Evolutionary conservation across 2,888 invertebrate genomes (phyloP).

Genomic region (Noctua pronuba): DNA sequence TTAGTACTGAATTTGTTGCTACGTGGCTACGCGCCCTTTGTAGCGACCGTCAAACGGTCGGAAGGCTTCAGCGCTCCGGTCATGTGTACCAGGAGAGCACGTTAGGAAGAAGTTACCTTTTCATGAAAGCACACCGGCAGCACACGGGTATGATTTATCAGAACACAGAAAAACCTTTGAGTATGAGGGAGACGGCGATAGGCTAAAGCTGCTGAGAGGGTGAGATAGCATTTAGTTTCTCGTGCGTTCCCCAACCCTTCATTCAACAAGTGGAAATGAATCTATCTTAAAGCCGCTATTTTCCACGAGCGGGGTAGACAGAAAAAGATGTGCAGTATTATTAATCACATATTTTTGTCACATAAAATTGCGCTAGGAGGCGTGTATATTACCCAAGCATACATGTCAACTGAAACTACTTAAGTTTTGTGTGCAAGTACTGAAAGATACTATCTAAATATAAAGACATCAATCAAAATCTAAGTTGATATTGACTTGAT

Average conservation of each 20-base stretch:
- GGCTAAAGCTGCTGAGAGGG: too few relatives aligned
- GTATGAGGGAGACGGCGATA: background rate
- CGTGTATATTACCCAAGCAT: too few relatives aligned
- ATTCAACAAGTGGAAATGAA: background rate
- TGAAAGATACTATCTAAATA: too few relatives aligned
- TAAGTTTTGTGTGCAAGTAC: too few relatives aligned
- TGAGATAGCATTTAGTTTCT: background rate
- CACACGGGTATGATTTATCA: background rate
- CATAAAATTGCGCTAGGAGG: too few relatives aligned
- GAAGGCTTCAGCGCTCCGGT: constrained; percentile 2
- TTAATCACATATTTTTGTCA: too few relatives aligned
- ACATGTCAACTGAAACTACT: too few relatives aligned
- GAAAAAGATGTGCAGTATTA: background rate
- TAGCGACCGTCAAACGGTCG: too few relatives aligned
- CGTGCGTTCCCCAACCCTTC: background rate
- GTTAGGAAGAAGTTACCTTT: background rate
- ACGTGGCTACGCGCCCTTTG: background rate
- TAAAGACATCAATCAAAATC: too few relatives aligned
- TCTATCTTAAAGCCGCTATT: background rate
- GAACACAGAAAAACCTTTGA: background rate
- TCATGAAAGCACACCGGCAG: background rate
- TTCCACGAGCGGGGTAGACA: background rate
- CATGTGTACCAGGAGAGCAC: constrained; percentile 10
- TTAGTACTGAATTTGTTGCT: too few relatives aligned
- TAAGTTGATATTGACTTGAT: too few relatives aligned